Conservation (phyloP, 2,888 invertebrate species). For the Hyposoter didymator region DNA sequence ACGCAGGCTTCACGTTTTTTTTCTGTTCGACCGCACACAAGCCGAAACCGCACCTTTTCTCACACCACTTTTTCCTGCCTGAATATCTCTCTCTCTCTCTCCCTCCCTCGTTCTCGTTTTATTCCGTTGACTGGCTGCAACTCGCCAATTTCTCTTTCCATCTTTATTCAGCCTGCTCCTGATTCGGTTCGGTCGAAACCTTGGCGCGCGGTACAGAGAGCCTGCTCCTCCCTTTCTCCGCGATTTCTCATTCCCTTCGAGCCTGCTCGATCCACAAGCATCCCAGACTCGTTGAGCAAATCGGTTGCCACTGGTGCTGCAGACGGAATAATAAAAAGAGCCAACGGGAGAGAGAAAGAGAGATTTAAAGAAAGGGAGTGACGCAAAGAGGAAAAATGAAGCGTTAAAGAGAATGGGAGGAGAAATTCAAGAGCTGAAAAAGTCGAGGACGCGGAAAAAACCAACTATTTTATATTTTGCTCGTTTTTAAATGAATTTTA, state of each 20-base stretch:
- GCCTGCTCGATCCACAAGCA: slow-evolving; percentile 50
- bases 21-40: slow-evolving; percentile 56
- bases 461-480: slow-evolving; percentile 7
- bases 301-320: slow-evolving; percentile 78
- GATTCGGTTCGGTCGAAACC: slow-evolving; percentile 34
- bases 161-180: slow-evolving; percentile 60
- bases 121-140: slow-evolving; percentile 30
- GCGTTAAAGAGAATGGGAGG: slow-evolving; percentile 50
- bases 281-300: slow-evolving; percentile 75
- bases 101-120: slow-evolving; percentile 61
- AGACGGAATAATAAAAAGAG: slow-evolving; percentile 80
- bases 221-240: not conserved
- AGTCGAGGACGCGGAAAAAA: slow-evolving; percentile 19
- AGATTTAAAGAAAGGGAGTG: slow-evolving; percentile 19
- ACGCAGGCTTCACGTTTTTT: slow-evolving; percentile 24
- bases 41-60: slow-evolving; percentile 55
- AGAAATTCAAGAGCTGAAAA: slow-evolving; percentile 36
- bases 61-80: slow-evolving; percentile 49
- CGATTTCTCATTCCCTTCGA: slow-evolving; percentile 36
- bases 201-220: not conserved
- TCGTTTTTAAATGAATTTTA: slow-evolving; percentile 13
- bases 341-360: slow-evolving; percentile 51
- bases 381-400: slow-evolving; percentile 25
- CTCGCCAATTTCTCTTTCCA: slow-evolving; percentile 60
- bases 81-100: slow-evolving; percentile 60